Conservation (phyloP, 2,113 vertebrate genomes). For the Tursiops truncatus region DNA sequence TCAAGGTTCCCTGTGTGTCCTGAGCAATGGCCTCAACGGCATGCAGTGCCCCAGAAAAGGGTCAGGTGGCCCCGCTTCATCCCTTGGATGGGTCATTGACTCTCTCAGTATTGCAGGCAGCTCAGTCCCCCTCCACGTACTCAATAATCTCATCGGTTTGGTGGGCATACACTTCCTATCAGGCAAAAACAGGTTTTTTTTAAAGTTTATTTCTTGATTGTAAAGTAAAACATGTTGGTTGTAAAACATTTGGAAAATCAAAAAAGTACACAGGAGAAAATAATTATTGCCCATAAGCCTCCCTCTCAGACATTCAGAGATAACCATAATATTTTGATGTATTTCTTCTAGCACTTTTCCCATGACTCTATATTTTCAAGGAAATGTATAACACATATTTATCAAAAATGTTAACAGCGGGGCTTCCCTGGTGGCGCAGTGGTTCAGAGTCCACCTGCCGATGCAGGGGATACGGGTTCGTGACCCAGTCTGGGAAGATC, state of each 20-base stretch:
- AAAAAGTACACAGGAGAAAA: constrained; percentile 54
- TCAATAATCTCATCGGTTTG: neutral
- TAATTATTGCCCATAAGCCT: constrained; percentile 45
- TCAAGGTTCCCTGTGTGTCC: neutral
- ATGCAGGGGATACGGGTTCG: no score
- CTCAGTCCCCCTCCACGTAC: neutral
- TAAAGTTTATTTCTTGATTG: constrained; percentile 41
- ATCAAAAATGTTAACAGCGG: constrained; percentile 69
- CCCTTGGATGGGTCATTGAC: neutral
- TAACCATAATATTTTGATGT: constrained; percentile 68
- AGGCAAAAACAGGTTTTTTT: neutral
- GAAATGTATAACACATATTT: constrained; percentile 62
- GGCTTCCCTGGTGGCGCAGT: no score
- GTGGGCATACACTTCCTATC: neutral
- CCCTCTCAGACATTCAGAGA: constrained; percentile 54
- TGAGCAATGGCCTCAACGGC: neutral
- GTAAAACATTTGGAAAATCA: constrained; percentile 59
- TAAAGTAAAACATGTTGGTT: constrained; percentile 58
- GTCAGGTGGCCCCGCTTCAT: neutral
- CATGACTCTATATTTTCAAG: constrained; percentile 66
- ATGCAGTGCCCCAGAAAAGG: neutral
- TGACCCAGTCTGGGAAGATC: accelerated
- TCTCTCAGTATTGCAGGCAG: neutral
- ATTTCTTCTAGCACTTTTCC: constrained; percentile 63
- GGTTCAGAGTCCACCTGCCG: no score